Evolutionary conservation across 1,140 invertebrate genomes (phyloP).

Genomic region (Zaprionus vittiger): DNA sequence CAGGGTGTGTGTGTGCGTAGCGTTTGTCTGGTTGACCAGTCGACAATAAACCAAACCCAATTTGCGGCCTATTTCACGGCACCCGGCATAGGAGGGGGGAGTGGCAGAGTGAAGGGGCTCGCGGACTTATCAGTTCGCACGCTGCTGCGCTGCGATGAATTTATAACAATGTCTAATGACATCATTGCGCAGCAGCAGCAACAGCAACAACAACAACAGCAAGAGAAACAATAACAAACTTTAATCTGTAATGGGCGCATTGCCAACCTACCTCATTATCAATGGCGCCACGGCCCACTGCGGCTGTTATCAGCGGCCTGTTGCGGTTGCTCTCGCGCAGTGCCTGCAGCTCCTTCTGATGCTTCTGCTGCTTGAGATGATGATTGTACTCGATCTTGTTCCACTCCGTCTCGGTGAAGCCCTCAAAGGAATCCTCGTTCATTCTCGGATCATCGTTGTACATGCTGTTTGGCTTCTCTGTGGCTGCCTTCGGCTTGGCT

Average conservation of each 20-base stretch:
- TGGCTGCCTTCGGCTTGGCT: conserved; percentile 14
- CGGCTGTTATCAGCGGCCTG: conserved; percentile 55
- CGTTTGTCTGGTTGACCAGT: conserved; percentile 31
- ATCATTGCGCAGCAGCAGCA: conserved; percentile 52
- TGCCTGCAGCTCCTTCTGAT: conserved; percentile 62
- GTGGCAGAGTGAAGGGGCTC: neutral
- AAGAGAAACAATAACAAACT: neutral
- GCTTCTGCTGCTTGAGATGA: conserved; percentile 59
- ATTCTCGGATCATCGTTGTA: conserved; percentile 26
- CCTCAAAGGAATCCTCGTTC: conserved; percentile 17
- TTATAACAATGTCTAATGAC: conserved; percentile 66
- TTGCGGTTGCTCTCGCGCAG: conserved; percentile 57
- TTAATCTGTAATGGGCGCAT: conserved; percentile 57
- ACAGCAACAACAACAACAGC: conserved; percentile 26
- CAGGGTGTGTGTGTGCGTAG: neutral
- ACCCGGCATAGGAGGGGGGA: neutral
- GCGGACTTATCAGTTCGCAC: conserved; percentile 52
- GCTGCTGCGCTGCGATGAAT: conserved; percentile 26
- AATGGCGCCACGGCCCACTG: conserved; percentile 28
- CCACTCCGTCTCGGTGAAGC: conserved; percentile 69
- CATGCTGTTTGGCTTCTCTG: conserved; percentile 47
- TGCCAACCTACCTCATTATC: conserved; percentile 74
- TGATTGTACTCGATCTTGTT: conserved; percentile 70
- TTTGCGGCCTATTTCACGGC: conserved; percentile 38
- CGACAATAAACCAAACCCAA: conserved; percentile 30